Conservation (phyloP, 2,888 invertebrate genomes). For the Pristionchus arcanus region DNA sequence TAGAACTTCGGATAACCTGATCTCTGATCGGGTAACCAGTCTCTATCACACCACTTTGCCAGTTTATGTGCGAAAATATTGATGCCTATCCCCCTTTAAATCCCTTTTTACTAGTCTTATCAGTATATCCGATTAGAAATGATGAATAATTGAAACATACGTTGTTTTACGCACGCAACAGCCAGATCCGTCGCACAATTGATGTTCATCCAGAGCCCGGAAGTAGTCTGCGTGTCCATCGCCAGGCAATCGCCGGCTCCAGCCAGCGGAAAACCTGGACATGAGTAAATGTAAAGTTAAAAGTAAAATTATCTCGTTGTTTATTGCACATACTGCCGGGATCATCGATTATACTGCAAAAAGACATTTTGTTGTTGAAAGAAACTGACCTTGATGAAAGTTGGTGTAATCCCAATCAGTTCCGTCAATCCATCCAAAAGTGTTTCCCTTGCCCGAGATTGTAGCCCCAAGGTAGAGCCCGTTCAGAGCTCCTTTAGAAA, state of each 20-base stretch:
- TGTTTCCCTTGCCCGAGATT: too few relatives aligned
- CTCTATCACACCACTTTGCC: too few relatives aligned
- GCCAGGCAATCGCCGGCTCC: not conserved
- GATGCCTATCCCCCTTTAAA: too few relatives aligned
- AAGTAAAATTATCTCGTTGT: not conserved
- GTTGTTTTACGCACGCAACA: not conserved
- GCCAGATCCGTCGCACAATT: not conserved
- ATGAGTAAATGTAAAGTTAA: too few relatives aligned
- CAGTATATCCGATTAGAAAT: too few relatives aligned
- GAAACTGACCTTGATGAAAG: not conserved
- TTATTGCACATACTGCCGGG: too few relatives aligned
- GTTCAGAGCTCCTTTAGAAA: not conserved
- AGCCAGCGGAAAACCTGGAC: not conserved
- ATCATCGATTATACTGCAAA: not conserved
- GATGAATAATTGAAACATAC: too few relatives aligned
- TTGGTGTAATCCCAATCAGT: not conserved
- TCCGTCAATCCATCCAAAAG: not conserved
- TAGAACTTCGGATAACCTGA: too few relatives aligned
- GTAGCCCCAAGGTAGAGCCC: not conserved
- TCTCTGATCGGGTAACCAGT: too few relatives aligned
- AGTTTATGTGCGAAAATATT: too few relatives aligned
- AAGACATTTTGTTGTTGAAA: not conserved
- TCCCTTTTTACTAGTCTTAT: too few relatives aligned
- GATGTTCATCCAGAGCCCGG: not conserved
- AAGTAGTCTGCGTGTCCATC: not conserved